These are phyloP conservation scores for Bugulina stolonifera DNA, from an alignment of 2,888 invertebrate genomes.

Conservation along the genomic window DNA sequence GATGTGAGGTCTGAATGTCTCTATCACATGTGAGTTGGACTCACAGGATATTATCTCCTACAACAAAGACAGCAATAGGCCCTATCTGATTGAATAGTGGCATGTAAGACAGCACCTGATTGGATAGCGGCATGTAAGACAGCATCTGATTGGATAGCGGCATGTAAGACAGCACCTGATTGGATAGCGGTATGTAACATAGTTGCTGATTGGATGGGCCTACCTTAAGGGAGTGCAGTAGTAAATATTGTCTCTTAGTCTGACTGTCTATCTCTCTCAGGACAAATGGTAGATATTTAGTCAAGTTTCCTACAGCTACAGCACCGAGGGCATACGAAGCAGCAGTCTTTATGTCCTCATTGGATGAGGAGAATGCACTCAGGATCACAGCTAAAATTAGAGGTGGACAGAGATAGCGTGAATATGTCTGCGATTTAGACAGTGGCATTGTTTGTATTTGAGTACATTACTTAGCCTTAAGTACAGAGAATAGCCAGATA, in stretches of 20 bases:
- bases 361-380: constrained; percentile 79
- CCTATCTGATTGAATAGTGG: not conserved
- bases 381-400: constrained; percentile 56
- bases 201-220: not conserved
- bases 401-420: not conserved
- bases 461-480: no score
- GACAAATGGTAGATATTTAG: constrained; percentile 87
- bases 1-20: constrained; percentile 61
- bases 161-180: not conserved
- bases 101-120: not conserved
- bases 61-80: not conserved
- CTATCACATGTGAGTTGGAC: constrained; percentile 58
- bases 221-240: constrained; percentile 89
- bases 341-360: constrained; percentile 94
- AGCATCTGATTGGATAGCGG: not conserved
- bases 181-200: not conserved
- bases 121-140: not conserved
- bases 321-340: constrained; percentile 92
- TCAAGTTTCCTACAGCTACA: constrained; percentile 89
- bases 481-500: not conserved
- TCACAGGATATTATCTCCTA: constrained; percentile 74
- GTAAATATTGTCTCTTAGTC: constrained; percentile 87
- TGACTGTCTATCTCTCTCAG: constrained; percentile 86
- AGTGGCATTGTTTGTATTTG: no score
- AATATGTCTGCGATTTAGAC: no score